Evolutionary conservation across 2,888 invertebrate species (phyloP).

Genomic region (Dysmachus trigonus): DNA sequence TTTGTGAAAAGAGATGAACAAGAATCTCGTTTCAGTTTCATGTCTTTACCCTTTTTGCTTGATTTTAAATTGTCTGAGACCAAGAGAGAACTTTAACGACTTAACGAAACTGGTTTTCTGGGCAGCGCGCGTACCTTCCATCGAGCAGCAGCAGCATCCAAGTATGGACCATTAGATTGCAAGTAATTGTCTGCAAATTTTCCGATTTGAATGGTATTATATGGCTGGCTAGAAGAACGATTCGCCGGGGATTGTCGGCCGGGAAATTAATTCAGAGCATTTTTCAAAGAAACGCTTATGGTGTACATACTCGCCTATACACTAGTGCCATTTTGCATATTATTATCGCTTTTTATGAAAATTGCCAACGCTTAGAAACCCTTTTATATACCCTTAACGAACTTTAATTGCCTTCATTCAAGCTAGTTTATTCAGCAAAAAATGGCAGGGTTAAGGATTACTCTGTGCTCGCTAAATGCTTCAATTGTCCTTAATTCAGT

Average conservation of each 20-base stretch:
- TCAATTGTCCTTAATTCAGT: background rate
- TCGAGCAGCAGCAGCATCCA: constrained; percentile 35
- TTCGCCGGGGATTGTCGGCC: background rate
- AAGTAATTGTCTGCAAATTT: constrained; percentile 44
- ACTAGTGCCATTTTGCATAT: constrained; percentile 6
- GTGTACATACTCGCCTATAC: background rate
- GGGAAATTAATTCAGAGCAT: constrained; percentile 39
- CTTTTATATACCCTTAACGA: constrained; percentile 23
- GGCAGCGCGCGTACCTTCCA: constrained; percentile 35
- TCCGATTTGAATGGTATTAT: constrained; percentile 37
- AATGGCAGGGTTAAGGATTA: background rate
- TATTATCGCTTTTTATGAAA: constrained; percentile 31
- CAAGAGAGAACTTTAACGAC: constrained; percentile 45
- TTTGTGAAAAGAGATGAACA: constrained; percentile 39
- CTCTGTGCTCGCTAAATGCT: background rate
- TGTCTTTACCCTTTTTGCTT: constrained; percentile 44
- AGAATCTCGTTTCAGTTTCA: constrained; percentile 46
- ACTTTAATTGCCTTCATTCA: constrained; percentile 20
- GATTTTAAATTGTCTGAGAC: constrained; percentile 40
- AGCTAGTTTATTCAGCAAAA: background rate
- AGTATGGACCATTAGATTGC: constrained; percentile 43
- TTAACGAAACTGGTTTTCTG: constrained; percentile 43
- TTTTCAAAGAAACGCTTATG: constrained; percentile 30
- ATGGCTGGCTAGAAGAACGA: constrained; percentile 26
- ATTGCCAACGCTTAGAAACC: background rate